These are phyloP conservation scores for Polymixis lichenea DNA, from an alignment of 2,888 invertebrate genomes.

Conservation along the genomic window DNA sequence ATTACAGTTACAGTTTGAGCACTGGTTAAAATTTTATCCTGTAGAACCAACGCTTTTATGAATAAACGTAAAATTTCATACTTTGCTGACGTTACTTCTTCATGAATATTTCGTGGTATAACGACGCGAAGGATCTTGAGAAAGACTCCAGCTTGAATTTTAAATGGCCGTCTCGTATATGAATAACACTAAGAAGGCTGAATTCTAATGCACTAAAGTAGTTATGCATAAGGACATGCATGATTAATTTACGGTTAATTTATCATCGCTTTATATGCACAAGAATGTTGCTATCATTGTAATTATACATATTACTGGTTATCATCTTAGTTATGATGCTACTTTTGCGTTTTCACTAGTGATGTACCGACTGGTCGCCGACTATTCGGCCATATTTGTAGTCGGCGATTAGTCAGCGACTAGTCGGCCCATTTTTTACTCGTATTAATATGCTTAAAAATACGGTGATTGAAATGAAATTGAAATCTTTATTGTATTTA, in stretches of 20 bases:
- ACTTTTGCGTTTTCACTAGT: not conserved
- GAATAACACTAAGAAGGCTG: conserved; percentile 29
- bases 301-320: conserved; percentile 23
- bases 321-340: not conserved
- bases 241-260: conserved; percentile 35
- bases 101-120: conserved; percentile 37
- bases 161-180: conserved; percentile 31
- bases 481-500: no score
- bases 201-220: conserved; percentile 36
- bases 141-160: conserved; percentile 30
- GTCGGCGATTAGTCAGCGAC: no score
- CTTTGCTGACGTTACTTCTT: not conserved
- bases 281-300: conserved; percentile 43
- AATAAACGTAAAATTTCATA: conserved; percentile 14
- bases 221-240: conserved; percentile 23
- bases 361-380: no score
- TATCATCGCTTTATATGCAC: conserved; percentile 26
- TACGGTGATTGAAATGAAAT: no score
- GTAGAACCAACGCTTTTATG: conserved; percentile 9
- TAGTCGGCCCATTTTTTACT: no score
- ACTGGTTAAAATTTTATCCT: no score
- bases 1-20: no score
- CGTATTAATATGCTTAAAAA: no score
- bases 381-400: no score
- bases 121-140: conserved; percentile 27